Evolutionary conservation across 2,113 vertebrate genomes (phyloP).

Genomic region (Podocnemis expansa): DNA sequence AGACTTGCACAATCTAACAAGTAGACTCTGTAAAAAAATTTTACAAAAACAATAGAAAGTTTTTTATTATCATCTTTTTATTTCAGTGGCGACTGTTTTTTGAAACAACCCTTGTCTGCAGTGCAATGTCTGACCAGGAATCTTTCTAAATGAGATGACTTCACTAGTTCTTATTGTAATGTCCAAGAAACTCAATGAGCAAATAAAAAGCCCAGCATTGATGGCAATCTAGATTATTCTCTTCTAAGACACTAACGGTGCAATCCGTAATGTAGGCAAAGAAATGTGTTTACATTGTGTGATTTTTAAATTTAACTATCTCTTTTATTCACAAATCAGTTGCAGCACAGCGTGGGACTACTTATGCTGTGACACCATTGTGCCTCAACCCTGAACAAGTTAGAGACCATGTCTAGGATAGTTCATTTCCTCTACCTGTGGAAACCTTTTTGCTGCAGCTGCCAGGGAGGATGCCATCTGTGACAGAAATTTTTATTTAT

Average conservation of each 20-base stretch:
- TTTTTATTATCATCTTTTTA: not conserved
- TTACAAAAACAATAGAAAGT: not conserved
- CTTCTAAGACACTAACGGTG: not conserved
- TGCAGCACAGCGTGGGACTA: not conserved
- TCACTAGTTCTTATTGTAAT: constrained; percentile 1
- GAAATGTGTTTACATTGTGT: not conserved
- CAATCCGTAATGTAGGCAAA: not conserved
- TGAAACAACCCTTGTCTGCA: not conserved
- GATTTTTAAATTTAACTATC: not conserved
- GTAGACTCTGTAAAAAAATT: constrained; percentile 11
- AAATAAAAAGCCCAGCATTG: not conserved
- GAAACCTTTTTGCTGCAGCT: not conserved
- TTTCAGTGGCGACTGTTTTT: not conserved
- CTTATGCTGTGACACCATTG: not conserved
- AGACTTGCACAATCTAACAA: not conserved
- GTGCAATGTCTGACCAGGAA: not conserved
- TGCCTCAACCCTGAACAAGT: accelerated
- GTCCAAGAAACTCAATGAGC: not conserved
- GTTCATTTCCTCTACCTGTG: not conserved
- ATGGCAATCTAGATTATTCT: not conserved
- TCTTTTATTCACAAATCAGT: not conserved
- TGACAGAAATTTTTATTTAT: not conserved
- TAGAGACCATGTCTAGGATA: not conserved
- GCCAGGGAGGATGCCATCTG: not conserved
- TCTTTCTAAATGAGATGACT: not conserved